Evolutionary conservation across 2,888 invertebrate species (phyloP).

Genomic region (Luffia ferchaultella): DNA sequence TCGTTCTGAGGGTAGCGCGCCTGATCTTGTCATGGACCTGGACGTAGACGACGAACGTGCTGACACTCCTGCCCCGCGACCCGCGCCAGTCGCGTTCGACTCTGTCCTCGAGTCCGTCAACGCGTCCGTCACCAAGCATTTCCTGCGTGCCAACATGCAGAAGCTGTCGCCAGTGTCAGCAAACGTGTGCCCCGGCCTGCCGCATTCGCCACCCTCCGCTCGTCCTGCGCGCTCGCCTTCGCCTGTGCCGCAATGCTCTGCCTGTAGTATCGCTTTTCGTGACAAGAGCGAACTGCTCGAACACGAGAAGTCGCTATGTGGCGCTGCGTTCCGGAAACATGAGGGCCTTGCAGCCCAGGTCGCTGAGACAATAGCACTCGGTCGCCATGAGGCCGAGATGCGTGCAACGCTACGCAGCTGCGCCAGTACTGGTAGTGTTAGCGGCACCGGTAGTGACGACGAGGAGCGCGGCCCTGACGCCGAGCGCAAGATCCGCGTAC

Average conservation of each 20-base stretch:
- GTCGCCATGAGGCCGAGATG: conserved; percentile 56
- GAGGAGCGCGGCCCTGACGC: conserved; percentile 66
- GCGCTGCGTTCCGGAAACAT: conserved; percentile 66
- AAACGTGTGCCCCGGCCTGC: conserved; percentile 44
- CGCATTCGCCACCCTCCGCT: conserved; percentile 28
- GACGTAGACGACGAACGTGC: conserved; percentile 55
- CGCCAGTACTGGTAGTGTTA: conserved; percentile 70
- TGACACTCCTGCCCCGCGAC: background rate
- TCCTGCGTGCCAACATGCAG: conserved; percentile 74
- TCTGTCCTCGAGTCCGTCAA: conserved; percentile 79
- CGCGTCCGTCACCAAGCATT: conserved; percentile 76
- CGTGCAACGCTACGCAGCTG: conserved; percentile 57
- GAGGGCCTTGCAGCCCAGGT: conserved; percentile 82
- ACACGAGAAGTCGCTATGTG: conserved; percentile 72
- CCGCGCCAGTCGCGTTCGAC: conserved; percentile 48
- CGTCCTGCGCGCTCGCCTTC: background rate
- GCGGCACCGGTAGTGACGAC: conserved; percentile 60
- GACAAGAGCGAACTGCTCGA: conserved; percentile 70
- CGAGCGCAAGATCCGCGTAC: conserved; percentile 86
- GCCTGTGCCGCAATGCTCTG: conserved; percentile 58
- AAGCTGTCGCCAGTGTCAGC: conserved; percentile 68
- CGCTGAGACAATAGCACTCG: conserved; percentile 71
- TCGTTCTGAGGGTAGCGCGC: conserved; percentile 57
- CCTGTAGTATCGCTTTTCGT: conserved; percentile 67
- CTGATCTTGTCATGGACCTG: conserved; percentile 73